Percentiles rank a stretch among this genome's conserved stretches.
Conservation (phyloP, 1,140 invertebrate genomes). For the Zophobas morio region DNA sequence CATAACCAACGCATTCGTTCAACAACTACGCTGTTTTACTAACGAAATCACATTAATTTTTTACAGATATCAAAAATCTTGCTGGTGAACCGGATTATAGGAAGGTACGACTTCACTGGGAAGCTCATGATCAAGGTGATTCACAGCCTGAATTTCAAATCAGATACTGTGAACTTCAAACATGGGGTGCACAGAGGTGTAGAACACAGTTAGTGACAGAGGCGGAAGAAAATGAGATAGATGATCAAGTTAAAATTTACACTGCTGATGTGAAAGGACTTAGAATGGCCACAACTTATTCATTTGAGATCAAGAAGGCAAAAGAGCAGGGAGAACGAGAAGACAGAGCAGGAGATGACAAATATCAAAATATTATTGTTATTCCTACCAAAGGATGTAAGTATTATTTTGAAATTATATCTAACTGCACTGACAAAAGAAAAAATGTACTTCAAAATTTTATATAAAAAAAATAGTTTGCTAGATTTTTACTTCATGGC, state of each 20-base stretch:
- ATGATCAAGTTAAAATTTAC: slow-evolving; percentile 65
- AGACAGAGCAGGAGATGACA: slow-evolving; percentile 63
- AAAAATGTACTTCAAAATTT: neutral
- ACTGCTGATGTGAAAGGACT: slow-evolving; percentile 74
- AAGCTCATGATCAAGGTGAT: slow-evolving; percentile 62
- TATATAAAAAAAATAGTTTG: too few species aligned
- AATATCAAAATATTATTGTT: slow-evolving; percentile 74
- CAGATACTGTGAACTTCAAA: slow-evolving; percentile 82
- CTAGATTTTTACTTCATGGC: too few species aligned
- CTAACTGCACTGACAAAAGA: too few species aligned
- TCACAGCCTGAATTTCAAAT: slow-evolving; percentile 73
- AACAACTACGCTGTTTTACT: slow-evolving; percentile 5
- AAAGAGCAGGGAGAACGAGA: slow-evolving; percentile 64
- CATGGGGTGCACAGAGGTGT: slow-evolving; percentile 82
- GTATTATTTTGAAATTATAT: slow-evolving; percentile 61
- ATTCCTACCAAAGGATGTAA: slow-evolving; percentile 85
- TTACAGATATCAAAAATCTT: slow-evolving; percentile 76
- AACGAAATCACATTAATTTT: slow-evolving; percentile 26
- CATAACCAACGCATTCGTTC: slow-evolving; percentile 15
- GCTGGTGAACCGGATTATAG: slow-evolving; percentile 81
- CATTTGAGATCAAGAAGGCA: slow-evolving; percentile 77
- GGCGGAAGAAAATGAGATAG: slow-evolving; percentile 55
- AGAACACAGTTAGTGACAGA: slow-evolving; percentile 70
- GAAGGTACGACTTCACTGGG: slow-evolving; percentile 79
- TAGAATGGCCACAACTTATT: slow-evolving; percentile 84